These are phyloP conservation scores for Gulo gulo DNA, from an alignment of 2,113 vertebrate genomes.

Conservation along the genomic window DNA sequence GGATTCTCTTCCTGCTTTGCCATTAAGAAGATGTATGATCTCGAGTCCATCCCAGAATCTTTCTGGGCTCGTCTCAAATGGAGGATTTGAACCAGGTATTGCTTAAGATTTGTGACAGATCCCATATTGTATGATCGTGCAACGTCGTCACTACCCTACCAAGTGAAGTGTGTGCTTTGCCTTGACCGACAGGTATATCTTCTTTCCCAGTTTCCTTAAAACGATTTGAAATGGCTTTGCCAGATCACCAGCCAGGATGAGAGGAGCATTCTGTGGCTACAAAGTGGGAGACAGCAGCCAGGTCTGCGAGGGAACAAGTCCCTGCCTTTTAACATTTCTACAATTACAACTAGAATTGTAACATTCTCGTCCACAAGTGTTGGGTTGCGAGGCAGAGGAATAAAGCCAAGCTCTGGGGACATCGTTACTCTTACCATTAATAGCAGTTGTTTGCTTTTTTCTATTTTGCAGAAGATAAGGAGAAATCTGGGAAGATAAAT, in stretches of 20 bases:
- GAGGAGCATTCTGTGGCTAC: neutral
- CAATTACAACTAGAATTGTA: neutral
- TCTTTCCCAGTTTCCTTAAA: neutral
- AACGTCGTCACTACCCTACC: neutral
- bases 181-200: neutral
- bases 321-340: neutral
- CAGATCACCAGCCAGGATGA: neutral
- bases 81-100: neutral
- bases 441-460: neutral
- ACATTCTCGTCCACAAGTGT: neutral
- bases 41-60: neutral
- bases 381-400: neutral
- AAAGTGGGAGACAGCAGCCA: neutral
- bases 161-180: neutral
- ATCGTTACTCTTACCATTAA: neutral
- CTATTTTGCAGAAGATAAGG: neutral
- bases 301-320: neutral
- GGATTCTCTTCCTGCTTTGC: neutral
- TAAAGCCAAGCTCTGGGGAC: neutral
- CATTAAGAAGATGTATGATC: neutral
- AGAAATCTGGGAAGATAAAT: neutral
- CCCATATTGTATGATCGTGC: neutral
- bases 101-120: neutral
- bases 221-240: constrained; percentile 9
- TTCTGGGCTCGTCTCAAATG: neutral